Percentiles rank a stretch among this genome's conserved stretches.
phyloP scores from a whole-genome alignment of 35 echinoderm and acorn worm species.

The Eucidaris tribuloides region DNA sequence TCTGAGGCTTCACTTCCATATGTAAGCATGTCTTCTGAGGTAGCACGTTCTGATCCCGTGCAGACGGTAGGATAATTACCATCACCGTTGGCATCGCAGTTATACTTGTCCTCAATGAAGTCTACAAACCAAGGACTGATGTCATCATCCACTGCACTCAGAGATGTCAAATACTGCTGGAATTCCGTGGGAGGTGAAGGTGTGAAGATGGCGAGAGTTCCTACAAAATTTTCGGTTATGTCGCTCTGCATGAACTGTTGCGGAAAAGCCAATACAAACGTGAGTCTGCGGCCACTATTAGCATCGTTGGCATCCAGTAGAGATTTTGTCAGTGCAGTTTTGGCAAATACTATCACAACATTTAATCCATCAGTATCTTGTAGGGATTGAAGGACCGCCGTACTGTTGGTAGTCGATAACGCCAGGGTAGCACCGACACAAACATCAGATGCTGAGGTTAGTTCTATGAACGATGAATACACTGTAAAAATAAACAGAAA shows the following conservation, averaged over 20 bases:
- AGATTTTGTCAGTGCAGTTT: not conserved
- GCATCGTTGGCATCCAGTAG: not conserved
- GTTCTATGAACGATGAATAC: not conserved
- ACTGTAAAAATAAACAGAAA: slow-evolving; percentile 4
- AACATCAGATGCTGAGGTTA: not conserved
- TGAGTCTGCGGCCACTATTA: not conserved
- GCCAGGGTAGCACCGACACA: not conserved
- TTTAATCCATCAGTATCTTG: not conserved
- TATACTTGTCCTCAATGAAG: slow-evolving; percentile 25
- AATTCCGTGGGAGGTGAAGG: not conserved
- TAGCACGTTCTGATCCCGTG: not conserved
- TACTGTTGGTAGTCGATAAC: not conserved
- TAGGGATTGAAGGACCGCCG: not conserved
- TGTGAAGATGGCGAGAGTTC: not conserved
- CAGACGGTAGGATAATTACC: not conserved
- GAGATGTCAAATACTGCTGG: slow-evolving; percentile 26
- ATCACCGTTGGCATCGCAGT: not conserved
- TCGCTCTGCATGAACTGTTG: not conserved
- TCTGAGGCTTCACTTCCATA: not conserved
- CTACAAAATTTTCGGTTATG: not conserved
- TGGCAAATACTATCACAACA: slow-evolving; percentile 22
- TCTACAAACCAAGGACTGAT: slow-evolving; percentile 48
- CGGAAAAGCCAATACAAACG: slow-evolving; percentile 22
- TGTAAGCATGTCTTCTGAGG: not conserved
- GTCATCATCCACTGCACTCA: not conserved